Evolutionary conservation across 2,113 vertebrate genomes (phyloP), one percentile per base, ranked within the genome.

Genomic region (Syngnathus typhle): DNA sequence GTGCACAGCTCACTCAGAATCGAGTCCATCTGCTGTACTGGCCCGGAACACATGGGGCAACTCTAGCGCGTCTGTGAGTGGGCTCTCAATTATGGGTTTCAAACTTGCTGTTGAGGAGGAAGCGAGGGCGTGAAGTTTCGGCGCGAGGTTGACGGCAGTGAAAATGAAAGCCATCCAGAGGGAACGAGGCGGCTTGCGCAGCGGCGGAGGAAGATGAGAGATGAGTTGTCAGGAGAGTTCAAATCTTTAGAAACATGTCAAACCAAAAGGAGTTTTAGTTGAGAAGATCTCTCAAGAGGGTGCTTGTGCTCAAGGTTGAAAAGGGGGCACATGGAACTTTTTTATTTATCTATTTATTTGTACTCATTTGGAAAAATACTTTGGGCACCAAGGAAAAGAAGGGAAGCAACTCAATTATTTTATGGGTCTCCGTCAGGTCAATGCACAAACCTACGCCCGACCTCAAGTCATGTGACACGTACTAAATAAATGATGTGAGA

Each of bases 11-110:
- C 84, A 73, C 82, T 72, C 74, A 78, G 78, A 60, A 71, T 63
- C 18, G 60, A 87, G 82, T 72, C 85, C 89, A 88, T 90, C 85
- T 88, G 87, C 76, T 85, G 76, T 65, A 61, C 32, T 38, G 75
- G 64, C 70, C 63, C 75, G 56, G 61, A 82, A 74, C 73, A 70
- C 64, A 70, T 70, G 70, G 80, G 75, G 80, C 62, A 77, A 60
- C 60, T 72, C 16, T 46, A 16, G 44, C 61, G 46, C 69, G 65
- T 65, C 38, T 44, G 43, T 47, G 62, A 51, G 38, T 68, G 64
- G 64, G 49, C 69, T 43, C 38, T 21, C 37, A 41, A 67, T 46
- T 27, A 27, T 68, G 71, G 63, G 58, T 44, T 64, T 73, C 59
- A 56, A 73, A 68, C 54, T 66, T 70, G 65, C 69, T 74, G 68